Evolutionary conservation across 2,113 vertebrate genomes (phyloP).

Genomic region (Murina feae): DNA sequence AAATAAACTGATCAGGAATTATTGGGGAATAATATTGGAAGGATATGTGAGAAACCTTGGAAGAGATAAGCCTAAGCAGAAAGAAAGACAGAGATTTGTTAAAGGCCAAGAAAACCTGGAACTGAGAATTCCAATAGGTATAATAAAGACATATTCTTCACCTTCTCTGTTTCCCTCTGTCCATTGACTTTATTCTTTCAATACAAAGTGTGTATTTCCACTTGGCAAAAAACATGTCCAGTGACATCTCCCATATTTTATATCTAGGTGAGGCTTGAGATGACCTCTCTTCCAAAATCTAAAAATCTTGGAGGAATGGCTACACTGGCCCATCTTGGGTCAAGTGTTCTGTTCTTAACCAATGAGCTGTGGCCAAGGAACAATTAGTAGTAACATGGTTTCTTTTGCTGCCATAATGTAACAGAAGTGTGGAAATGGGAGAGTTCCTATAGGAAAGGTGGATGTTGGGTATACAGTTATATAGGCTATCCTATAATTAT

Average conservation of each 20-base stretch:
- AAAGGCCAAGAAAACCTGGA: not conserved
- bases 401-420: not conserved
- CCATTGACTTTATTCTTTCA: not conserved
- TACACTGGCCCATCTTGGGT: not conserved
- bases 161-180: not conserved
- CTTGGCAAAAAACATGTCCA: not conserved
- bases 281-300: not conserved
- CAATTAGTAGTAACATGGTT: not conserved
- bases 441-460: not conserved
- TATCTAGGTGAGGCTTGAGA: not conserved
- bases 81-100: conserved; percentile 8
- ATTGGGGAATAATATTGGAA: not conserved
- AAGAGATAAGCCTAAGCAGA: not conserved
- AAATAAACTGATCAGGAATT: conserved; percentile 30
- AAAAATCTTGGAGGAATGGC: not conserved
- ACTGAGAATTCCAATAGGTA: not conserved
- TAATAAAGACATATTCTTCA: not conserved
- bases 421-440: not conserved
- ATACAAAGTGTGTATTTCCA: not conserved
- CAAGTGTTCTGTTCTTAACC: not conserved
- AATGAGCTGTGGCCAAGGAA: not conserved
- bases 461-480: not conserved
- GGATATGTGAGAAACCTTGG: not conserved
- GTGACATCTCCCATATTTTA: not conserved
- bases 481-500: not conserved